A percentile compares a stretch with the other conserved stretches of the same genome.
Conservation (phyloP, 2,888 invertebrate genomes). For the Agrochola litura region DNA sequence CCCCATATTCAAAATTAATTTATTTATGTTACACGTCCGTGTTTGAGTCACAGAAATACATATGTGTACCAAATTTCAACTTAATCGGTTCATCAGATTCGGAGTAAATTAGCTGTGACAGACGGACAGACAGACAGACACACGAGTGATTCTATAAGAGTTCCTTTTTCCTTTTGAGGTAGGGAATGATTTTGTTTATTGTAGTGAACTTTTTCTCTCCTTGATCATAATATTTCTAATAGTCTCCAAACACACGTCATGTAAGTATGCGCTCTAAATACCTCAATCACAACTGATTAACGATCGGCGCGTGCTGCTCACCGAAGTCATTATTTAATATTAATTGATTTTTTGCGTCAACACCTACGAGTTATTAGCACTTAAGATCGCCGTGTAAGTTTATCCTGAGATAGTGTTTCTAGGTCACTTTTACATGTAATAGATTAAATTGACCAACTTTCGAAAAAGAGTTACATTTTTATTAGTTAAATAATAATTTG, state of each 20-base stretch:
- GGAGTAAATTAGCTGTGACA: too few species aligned
- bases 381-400: constrained; percentile 36
- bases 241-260: constrained; percentile 3
- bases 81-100: too few species aligned
- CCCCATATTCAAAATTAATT: too few species aligned
- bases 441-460: constrained; percentile 7
- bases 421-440: constrained; percentile 1
- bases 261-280: constrained; percentile 56
- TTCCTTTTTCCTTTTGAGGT: too few species aligned
- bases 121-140: too few species aligned
- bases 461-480: background rate
- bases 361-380: constrained; percentile 49
- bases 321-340: constrained; percentile 52
- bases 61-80: too few species aligned
- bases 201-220: background rate
- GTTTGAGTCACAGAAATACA: too few species aligned
- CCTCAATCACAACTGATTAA: constrained; percentile 59
- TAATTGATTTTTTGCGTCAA: constrained; percentile 58
- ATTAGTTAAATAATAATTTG: background rate
- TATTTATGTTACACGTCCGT: too few species aligned
- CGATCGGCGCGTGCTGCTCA: constrained; percentile 49
- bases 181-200: too few species aligned
- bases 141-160: too few species aligned
- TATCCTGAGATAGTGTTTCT: constrained; percentile 20
- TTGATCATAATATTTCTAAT: background rate